Evolutionary conservation across 2,888 invertebrate species (phyloP), one percentile per base, ranked within the genome.

Genomic region (Lucinisca nassula): DNA sequence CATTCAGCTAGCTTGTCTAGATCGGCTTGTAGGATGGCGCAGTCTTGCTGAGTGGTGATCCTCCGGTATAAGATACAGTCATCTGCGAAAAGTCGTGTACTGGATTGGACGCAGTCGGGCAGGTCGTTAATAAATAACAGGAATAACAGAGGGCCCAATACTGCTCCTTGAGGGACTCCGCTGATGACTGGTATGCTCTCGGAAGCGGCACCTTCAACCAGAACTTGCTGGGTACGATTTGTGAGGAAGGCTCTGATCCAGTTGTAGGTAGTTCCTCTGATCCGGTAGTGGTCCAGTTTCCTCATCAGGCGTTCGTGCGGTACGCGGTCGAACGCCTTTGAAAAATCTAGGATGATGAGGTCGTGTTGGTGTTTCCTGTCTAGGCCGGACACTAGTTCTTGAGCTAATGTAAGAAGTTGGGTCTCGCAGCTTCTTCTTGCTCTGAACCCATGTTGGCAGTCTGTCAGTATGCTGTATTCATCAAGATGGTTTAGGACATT

Each of bases 41-140:
- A 51, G 51, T 76, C 76, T 3, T 51, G 30, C 12, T 30, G 35
- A 0, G 0, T n/a, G 10, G 8, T 49, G 32, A 76, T 21, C 21
- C 27, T n/a, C n/a, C 76, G n/a, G 76, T 76, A 76, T 8, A 76
- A 12, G 12, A 76, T 35, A 51, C 76, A 76, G 35, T 30, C 76
- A 35, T 35, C 76, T 12, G 55, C 76, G 32, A 51, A 76, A 1
- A 30, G 51, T 30, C 76, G 27, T 27, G 61, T 61, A 10, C 32
- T 61, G 27, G 61, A 61, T 61, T 51, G 27, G 12, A 76, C 76
- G 37, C 49, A 30, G 30, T 24, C 30, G 8, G 76, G 76, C 10
- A 76, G 8, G 51, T 76, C 76, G 27, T 76, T 76, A 24, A 76
- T 76, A 51, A 76, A 51, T 17, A 76, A 12, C 51, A 76, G n/a